Evolutionary conservation across 2,888 invertebrate genomes (phyloP).

Genomic region (Charanyca ferruginea): DNA sequence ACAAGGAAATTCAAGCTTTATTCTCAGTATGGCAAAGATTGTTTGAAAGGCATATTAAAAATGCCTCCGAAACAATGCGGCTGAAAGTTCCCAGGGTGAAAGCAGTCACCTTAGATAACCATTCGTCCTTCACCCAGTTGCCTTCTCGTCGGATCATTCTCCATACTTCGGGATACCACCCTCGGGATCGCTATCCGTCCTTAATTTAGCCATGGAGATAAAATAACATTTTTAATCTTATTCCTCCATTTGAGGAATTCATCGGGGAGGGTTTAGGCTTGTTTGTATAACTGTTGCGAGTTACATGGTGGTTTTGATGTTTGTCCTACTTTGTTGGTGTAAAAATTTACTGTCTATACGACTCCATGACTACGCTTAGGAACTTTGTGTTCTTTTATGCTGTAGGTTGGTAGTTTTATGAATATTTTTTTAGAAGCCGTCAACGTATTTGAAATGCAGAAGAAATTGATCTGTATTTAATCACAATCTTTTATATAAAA

Average conservation of each 20-base stretch:
- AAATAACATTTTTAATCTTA: conserved; percentile 61
- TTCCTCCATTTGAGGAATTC: conserved; percentile 50
- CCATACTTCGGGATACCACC: conserved; percentile 49
- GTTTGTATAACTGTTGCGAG: conserved; percentile 41
- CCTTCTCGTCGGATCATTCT: conserved; percentile 41
- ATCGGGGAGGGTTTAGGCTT: conserved; percentile 48
- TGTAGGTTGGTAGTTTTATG: not conserved
- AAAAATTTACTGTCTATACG: conserved; percentile 5
- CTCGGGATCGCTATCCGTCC: conserved; percentile 53
- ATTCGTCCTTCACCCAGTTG: conserved; percentile 65
- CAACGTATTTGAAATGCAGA: no score
- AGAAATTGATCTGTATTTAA: not conserved
- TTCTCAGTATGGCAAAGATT: not conserved
- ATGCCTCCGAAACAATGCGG: conserved; percentile 57
- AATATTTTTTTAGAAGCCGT: not conserved
- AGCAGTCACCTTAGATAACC: conserved; percentile 60
- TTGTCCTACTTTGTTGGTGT: conserved; percentile 30
- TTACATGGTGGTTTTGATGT: conserved; percentile 25
- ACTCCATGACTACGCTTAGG: conserved; percentile 1
- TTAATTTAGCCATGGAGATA: conserved; percentile 59
- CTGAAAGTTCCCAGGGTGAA: conserved; percentile 57
- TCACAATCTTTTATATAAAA: no score
- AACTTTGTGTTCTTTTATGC: not conserved
- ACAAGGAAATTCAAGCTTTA: conserved; percentile 24
- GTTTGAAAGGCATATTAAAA: conserved; percentile 37